These are phyloP conservation scores for Lampropteryx suffumata DNA, from an alignment of 2,888 invertebrate species.

Conservation along the genomic window DNA sequence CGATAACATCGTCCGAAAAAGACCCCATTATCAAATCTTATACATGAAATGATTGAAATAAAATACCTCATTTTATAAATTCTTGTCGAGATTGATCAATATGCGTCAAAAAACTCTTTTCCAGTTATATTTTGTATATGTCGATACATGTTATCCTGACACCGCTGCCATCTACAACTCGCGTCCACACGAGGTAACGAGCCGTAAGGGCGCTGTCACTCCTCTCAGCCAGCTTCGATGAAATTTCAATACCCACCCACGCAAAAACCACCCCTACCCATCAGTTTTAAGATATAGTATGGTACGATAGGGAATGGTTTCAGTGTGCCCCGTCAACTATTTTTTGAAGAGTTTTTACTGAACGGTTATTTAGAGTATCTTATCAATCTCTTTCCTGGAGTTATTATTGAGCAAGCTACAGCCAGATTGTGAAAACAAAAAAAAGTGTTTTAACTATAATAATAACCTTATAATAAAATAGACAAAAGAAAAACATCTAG, in stretches of 20 bases:
- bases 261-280: constrained; percentile 26
- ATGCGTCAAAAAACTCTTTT: not conserved
- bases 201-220: constrained; percentile 52
- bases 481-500: too few species aligned
- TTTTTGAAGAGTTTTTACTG: constrained; percentile 35
- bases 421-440: too few species aligned
- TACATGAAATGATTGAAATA: not conserved
- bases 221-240: constrained; percentile 46
- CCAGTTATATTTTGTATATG: not conserved
- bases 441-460: too few species aligned
- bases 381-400: constrained; percentile 32
- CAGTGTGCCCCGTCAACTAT: constrained; percentile 43
- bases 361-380: constrained; percentile 36
- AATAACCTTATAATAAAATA: too few species aligned
- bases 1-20: too few species aligned
- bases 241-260: constrained; percentile 54
- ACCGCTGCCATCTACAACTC: constrained; percentile 34
- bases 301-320: constrained; percentile 4
- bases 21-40: too few species aligned
- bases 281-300: constrained; percentile 17
- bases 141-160: constrained; percentile 3
- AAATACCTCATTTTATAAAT: too few species aligned
- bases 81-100: too few species aligned
- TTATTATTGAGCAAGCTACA: not conserved
- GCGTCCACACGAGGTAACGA: constrained; percentile 44